A percentile compares a stretch with the other conserved stretches of the same genome.
Conservation (phyloP, 2,888 invertebrate species). For the Terebella lapidaria region DNA sequence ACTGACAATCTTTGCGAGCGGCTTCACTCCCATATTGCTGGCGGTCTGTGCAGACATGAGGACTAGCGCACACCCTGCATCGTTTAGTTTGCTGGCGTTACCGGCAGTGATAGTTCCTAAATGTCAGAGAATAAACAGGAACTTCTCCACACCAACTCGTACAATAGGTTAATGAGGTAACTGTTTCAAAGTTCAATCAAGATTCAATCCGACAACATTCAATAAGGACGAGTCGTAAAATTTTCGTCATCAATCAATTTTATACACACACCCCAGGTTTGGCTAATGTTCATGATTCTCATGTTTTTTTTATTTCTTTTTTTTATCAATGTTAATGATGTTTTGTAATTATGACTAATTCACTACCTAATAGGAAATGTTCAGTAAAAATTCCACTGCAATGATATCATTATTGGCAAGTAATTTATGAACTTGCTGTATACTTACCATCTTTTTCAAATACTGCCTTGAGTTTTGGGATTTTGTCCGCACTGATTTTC, state of each 20-base stretch:
- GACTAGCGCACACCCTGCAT: conserved; percentile 90
- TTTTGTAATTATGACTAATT: background rate
- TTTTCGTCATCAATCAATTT: too few relatives aligned
- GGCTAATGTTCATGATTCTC: too few relatives aligned
- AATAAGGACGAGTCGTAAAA: too few relatives aligned
- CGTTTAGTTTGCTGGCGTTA: conserved; percentile 95
- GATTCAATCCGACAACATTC: too few relatives aligned
- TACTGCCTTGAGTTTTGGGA: conserved; percentile 77
- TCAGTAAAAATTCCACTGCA: background rate
- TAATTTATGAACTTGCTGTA: background rate
- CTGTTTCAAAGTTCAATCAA: too few relatives aligned
- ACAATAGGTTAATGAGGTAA: too few relatives aligned
- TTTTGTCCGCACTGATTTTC: conserved; percentile 87
- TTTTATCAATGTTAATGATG: too few relatives aligned
- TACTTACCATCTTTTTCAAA: conserved; percentile 65
- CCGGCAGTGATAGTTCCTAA: conserved; percentile 87
- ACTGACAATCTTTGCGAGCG: conserved; percentile 81
- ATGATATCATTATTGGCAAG: background rate
- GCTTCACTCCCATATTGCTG: conserved; percentile 67
- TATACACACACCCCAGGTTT: too few relatives aligned
- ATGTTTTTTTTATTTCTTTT: too few relatives aligned
- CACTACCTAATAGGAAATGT: background rate
- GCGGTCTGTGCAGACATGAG: conserved; percentile 77
- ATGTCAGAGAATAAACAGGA: conserved; percentile 6
- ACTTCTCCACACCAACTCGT: too few relatives aligned